Conservation (phyloP, 2,113 vertebrate species). For the Ibidorhyncha struthersii region DNA sequence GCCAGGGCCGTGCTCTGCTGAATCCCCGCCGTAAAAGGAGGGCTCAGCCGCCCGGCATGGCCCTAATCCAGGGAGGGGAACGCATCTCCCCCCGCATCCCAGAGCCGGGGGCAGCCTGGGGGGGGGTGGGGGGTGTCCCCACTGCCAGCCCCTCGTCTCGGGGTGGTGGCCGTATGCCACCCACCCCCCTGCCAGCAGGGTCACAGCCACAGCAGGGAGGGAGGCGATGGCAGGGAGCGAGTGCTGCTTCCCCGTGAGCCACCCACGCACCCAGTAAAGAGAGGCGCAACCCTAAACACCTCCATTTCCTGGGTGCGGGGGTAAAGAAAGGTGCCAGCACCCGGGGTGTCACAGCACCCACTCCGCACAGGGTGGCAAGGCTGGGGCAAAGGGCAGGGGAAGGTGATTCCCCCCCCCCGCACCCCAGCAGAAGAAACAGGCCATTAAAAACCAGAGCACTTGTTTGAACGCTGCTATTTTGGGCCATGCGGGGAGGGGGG, state of each 20-base stretch:
- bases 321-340: not conserved
- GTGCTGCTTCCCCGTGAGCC: not conserved
- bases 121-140: too few relatives aligned
- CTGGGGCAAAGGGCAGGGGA: slow-evolving; percentile 29
- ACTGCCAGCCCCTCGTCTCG: fast-evolving
- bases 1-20: not conserved
- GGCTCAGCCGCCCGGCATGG: not conserved
- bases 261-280: not conserved
- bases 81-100: not conserved
- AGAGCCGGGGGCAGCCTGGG: not conserved
- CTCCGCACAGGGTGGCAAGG: not conserved
- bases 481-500: not conserved
- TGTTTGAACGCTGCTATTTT: slow-evolving; percentile 44
- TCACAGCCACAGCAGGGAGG: not conserved
- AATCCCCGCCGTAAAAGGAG: slow-evolving; percentile 50
- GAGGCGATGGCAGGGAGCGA: not conserved
- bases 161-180: fast-evolving
- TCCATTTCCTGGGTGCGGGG: not conserved
- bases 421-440: not conserved
- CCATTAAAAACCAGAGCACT: slow-evolving; percentile 57
- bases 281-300: not conserved
- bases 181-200: not conserved
- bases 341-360: fast-evolving
- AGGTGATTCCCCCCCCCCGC: not conserved
- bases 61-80: not conserved